These are phyloP conservation scores for Geodia barretti DNA, from an alignment of 37 sponge, comb jelly and placozoan species.

Conservation along the genomic window DNA sequence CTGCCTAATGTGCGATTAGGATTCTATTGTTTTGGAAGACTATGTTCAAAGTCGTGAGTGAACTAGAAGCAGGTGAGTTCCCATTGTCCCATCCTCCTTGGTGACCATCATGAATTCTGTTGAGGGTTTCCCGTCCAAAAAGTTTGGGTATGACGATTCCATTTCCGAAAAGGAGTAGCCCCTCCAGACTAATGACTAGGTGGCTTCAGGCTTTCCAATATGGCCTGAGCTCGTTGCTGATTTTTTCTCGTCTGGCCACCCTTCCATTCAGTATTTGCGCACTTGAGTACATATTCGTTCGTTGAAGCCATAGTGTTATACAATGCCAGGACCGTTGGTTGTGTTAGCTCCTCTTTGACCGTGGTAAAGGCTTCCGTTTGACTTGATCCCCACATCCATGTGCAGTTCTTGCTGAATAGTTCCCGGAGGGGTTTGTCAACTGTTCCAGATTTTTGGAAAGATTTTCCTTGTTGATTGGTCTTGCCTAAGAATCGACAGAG, in stretches of 20 bases:
- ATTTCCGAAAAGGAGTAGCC: conserved; percentile 19
- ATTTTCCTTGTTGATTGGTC: conserved; percentile 33
- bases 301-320: conserved; percentile 1
- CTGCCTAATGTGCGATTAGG: too few species aligned
- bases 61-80: too few species aligned
- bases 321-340: conserved; percentile 1
- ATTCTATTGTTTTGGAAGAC: too few species aligned
- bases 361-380: conserved; percentile 14
- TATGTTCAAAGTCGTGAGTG: too few species aligned
- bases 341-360: conserved; percentile 21
- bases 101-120: conserved; percentile 43
- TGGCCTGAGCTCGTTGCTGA: background rate
- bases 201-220: conserved; percentile 36
- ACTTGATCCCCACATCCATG: conserved; percentile 12
- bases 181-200: background rate
- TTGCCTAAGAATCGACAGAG: conserved; percentile 8
- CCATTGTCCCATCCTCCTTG: too few species aligned
- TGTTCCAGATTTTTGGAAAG: background rate
- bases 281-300: background rate
- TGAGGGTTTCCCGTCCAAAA: conserved; percentile 14
- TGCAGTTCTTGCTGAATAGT: conserved; percentile 20
- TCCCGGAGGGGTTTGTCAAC: conserved; percentile 14
- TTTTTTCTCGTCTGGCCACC: conserved; percentile 32
- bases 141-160: conserved; percentile 27
- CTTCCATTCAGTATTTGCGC: conserved; percentile 13